Percentiles rank a stretch among this genome's conserved stretches.
Conservation (phyloP, 2,113 vertebrate species). For the Setophaga coronata region DNA sequence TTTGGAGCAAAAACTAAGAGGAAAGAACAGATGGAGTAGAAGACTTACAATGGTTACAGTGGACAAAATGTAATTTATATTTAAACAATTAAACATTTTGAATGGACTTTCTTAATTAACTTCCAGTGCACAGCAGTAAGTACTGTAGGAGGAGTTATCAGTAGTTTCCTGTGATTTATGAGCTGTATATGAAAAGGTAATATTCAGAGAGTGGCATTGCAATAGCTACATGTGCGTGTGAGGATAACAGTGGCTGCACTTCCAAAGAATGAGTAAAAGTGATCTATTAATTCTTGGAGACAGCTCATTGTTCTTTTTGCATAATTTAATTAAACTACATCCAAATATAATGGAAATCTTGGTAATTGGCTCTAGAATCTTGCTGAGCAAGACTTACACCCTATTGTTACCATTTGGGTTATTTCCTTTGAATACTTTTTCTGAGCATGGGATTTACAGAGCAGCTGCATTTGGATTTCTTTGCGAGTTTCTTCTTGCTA, state of each 20-base stretch:
- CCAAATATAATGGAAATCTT: conserved; percentile 38
- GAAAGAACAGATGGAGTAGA: conserved; percentile 12
- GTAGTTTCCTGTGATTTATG: conserved; percentile 34
- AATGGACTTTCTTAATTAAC: conserved; percentile 37
- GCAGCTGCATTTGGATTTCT: neutral
- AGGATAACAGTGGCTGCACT: neutral
- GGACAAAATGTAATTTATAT: conserved; percentile 8
- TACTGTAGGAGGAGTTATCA: conserved; percentile 6
- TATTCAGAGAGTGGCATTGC: neutral
- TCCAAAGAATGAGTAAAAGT: neutral
- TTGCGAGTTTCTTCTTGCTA: neutral
- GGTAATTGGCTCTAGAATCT: neutral
- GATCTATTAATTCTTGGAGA: conserved; percentile 30
- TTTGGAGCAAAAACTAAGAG: neutral
- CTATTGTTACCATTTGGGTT: neutral
- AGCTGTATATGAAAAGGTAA: neutral
- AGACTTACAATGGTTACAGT: neutral
- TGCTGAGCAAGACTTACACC: neutral
- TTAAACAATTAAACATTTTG: conserved; percentile 15
- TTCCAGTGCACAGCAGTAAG: neutral
- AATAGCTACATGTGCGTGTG: neutral
- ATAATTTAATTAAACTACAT: conserved; percentile 51
- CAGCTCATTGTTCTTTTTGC: conserved; percentile 3
- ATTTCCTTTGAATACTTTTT: neutral
- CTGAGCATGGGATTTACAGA: neutral